Evolutionary conservation across 2,888 invertebrate species (phyloP).

Genomic region (Tetragonula carbonaria): DNA sequence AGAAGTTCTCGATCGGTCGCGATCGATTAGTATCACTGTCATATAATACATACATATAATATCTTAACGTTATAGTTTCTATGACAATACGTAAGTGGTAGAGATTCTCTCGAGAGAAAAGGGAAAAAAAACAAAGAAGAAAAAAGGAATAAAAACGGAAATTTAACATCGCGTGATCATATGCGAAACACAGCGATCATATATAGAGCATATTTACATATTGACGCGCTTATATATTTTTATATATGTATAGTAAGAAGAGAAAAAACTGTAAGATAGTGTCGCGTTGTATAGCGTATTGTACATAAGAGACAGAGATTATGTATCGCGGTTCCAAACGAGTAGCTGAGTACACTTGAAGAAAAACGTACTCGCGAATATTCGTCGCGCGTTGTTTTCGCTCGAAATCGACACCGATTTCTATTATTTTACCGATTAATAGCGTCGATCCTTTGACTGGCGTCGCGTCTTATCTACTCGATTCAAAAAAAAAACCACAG

Average conservation of each 20-base stretch:
- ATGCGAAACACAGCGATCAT: background rate
- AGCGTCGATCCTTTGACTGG: constrained; percentile 24
- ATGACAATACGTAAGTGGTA: constrained; percentile 57
- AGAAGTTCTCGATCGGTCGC: constrained; percentile 31
- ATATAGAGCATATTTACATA: constrained; percentile 42
- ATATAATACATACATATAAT: constrained; percentile 2
- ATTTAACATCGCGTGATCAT: background rate
- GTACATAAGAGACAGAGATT: constrained; percentile 49
- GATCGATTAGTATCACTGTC: constrained; percentile 28
- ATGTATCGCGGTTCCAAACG: background rate
- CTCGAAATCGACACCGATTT: background rate
- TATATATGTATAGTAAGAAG: constrained; percentile 55
- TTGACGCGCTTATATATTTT: constrained; percentile 60
- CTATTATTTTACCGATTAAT: background rate
- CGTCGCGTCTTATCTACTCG: background rate
- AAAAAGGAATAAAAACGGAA: constrained; percentile 8
- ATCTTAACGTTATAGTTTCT: constrained; percentile 53
- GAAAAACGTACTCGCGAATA: constrained; percentile 19
- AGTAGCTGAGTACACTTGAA: constrained; percentile 1
- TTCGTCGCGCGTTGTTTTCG: background rate
- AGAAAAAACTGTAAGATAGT: constrained; percentile 43
- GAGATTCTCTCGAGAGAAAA: constrained; percentile 14
- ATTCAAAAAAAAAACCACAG: background rate
- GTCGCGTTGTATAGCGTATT: constrained; percentile 20
- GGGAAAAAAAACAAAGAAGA: no score